A percentile compares a stretch with the other conserved stretches of the same genome.
Evolutionary conservation across 2,113 vertebrate species (phyloP).

Genomic region (Cololabis saira): DNA sequence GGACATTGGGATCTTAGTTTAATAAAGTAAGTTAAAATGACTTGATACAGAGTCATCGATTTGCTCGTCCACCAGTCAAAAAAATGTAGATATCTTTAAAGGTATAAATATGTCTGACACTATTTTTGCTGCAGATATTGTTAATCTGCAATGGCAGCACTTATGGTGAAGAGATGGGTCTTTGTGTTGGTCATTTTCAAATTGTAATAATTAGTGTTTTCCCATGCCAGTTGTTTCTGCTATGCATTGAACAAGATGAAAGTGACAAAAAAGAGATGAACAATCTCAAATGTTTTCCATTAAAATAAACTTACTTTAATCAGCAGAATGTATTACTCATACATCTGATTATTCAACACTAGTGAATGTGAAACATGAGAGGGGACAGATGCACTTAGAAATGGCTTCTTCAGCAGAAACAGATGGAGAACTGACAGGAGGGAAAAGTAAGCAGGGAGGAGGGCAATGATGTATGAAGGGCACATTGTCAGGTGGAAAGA

Average conservation of each 20-base stretch:
- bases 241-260: neutral
- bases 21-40: no score
- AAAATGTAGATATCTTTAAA: no score
- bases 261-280: no score
- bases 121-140: no score
- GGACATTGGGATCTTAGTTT: no score
- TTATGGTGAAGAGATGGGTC: neutral
- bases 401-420: conserved; percentile 15
- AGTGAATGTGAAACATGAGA: conserved; percentile 5
- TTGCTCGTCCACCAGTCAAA: no score
- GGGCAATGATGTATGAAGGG: conserved; percentile 43
- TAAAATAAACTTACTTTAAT: no score
- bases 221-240: conserved; percentile 3
- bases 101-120: no score
- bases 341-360: neutral
- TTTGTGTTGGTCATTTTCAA: neutral
- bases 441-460: conserved; percentile 24
- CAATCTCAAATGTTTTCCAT: no score
- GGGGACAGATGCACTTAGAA: neutral
- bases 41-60: no score
- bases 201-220: conserved; percentile 2
- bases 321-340: neutral
- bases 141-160: neutral
- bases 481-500: conserved; percentile 45
- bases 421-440: conserved; percentile 48